Evolutionary conservation across 1,140 invertebrate species (phyloP).

Genomic region (Whitmania pigra): DNA sequence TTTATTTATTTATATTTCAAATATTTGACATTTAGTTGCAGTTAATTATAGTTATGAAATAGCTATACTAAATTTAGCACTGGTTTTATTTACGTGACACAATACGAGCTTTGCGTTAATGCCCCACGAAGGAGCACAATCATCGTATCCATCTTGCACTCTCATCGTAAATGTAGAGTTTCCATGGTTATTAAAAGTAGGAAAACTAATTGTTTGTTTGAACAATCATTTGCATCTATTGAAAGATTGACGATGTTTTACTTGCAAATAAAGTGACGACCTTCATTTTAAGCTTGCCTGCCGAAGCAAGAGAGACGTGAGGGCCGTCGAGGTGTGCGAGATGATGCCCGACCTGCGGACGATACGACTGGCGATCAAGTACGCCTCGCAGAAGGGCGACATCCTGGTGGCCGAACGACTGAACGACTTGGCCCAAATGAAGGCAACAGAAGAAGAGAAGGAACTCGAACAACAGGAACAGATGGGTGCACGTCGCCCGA

Average conservation of each 20-base stretch:
- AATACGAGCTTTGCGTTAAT: neutral
- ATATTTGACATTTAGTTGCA: too few species aligned
- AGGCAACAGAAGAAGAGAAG: conserved; percentile 21
- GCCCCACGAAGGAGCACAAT: neutral
- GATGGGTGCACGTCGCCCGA: neutral
- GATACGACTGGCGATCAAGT: conserved; percentile 66
- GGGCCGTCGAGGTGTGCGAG: conserved; percentile 73
- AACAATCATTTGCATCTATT: neutral
- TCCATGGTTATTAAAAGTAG: neutral
- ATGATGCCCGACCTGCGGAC: conserved; percentile 62
- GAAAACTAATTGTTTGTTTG: neutral
- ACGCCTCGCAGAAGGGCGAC: conserved; percentile 61
- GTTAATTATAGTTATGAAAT: too few species aligned
- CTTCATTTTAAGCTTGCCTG: conserved; percentile 57
- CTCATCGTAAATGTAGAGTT: neutral
- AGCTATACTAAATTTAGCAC: too few species aligned
- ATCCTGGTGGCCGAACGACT: conserved; percentile 59
- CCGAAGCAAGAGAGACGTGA: conserved; percentile 64
- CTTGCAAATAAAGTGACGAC: neutral
- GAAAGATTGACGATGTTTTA: neutral
- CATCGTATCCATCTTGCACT: too few species aligned
- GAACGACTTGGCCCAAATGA: conserved; percentile 35
- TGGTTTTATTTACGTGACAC: too few species aligned
- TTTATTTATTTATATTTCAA: too few species aligned
- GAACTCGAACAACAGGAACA: neutral